Conservation (phyloP, 2,888 invertebrate species). For the Zygaena filipendulae region DNA sequence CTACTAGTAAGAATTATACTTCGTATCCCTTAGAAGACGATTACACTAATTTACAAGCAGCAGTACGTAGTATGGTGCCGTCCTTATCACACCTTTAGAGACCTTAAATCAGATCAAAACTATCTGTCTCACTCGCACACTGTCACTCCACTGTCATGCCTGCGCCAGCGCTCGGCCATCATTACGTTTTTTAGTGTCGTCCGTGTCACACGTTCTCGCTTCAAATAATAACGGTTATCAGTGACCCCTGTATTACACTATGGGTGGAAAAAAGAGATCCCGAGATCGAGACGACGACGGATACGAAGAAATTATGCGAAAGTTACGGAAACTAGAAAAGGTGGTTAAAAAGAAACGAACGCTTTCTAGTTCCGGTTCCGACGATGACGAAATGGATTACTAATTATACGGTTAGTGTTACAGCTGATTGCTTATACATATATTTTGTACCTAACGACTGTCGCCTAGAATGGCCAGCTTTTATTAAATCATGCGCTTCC, state of each 20-base stretch:
- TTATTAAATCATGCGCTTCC: no score
- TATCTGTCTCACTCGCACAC: neutral
- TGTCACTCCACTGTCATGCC: neutral
- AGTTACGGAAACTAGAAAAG: constrained; percentile 1
- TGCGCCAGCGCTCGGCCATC: neutral
- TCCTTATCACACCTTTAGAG: constrained; percentile 5
- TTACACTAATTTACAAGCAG: no score
- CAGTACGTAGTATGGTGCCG: constrained; percentile 4
- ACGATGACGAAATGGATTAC: no score
- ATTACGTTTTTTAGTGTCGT: constrained; percentile 5
- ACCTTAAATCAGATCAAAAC: neutral
- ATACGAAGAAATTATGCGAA: neutral
- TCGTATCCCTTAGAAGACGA: no score
- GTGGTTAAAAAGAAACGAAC: neutral
- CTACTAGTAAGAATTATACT: no score
- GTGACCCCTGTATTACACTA: neutral
- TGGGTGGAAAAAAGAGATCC: constrained; percentile 1
- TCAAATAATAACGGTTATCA: neutral
- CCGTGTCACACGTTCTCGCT: constrained; percentile 5
- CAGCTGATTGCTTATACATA: no score
- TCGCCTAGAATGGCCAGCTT: no score
- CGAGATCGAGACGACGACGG: no score
- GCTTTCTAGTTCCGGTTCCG: constrained; percentile 1
- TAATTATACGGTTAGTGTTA: no score
- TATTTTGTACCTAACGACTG: no score